Evolutionary conservation across 2,888 invertebrate species (phyloP).

Genomic region (Pseudococcus jackbeardsleyi): DNA sequence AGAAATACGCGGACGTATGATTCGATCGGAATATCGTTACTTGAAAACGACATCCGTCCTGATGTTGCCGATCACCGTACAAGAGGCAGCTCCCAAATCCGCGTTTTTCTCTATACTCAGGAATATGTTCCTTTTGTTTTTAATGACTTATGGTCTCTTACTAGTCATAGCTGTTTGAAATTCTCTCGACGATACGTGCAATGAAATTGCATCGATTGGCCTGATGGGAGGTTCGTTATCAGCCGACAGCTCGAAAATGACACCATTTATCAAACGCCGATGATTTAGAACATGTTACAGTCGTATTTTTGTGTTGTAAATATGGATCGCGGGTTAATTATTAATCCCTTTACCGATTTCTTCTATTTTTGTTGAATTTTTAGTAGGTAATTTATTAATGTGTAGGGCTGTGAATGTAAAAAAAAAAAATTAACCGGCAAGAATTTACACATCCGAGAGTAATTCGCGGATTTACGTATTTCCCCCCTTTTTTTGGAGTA

Average conservation of each 20-base stretch:
- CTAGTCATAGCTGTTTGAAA: conserved; percentile 41
- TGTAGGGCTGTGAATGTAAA: conserved; percentile 39
- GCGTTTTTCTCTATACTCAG: conserved; percentile 6
- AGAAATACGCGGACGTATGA: background rate
- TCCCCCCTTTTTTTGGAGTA: background rate
- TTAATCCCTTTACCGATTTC: conserved; percentile 22
- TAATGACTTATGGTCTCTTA: conserved; percentile 47
- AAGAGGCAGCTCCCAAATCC: background rate
- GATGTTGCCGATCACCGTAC: background rate
- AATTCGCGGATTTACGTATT: background rate
- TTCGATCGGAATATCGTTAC: conserved; percentile 21
- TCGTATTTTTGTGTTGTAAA: background rate
- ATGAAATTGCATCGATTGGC: background rate
- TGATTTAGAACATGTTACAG: background rate
- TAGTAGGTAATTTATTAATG: background rate
- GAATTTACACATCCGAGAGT: background rate
- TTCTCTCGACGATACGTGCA: background rate
- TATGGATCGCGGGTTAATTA: background rate
- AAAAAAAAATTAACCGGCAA: background rate
- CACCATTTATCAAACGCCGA: conserved; percentile 36
- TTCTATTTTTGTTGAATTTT: conserved; percentile 33
- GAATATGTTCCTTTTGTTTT: conserved; percentile 25
- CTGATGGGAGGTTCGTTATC: background rate
- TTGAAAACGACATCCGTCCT: conserved; percentile 28
- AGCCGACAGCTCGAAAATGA: background rate